Conservation (phyloP, 2,113 vertebrate species). For the Hemicordylus capensis region DNA sequence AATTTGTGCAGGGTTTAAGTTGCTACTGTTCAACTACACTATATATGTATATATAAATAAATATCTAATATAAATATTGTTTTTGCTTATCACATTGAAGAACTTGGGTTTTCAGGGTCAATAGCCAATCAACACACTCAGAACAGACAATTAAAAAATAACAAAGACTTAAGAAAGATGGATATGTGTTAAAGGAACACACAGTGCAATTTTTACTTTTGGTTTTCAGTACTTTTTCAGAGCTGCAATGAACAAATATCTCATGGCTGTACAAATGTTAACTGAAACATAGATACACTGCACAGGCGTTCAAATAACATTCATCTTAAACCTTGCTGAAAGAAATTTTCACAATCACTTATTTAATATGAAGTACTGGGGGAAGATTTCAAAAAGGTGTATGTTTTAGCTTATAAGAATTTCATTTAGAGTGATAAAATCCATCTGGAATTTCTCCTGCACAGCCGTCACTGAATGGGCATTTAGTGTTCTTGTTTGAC, state of each 20-base stretch:
- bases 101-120: conserved; percentile 77
- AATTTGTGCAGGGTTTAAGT: conserved; percentile 81
- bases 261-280: conserved; percentile 65
- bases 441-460: conserved; percentile 5
- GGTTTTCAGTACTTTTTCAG: conserved; percentile 63
- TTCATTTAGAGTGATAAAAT: conserved; percentile 44
- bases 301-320: conserved; percentile 69
- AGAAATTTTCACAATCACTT: conserved; percentile 78
- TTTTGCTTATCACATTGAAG: conserved; percentile 78
- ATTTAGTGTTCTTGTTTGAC: neutral
- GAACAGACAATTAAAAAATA: conserved; percentile 26
- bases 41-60: conserved; percentile 72
- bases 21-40: conserved; percentile 75
- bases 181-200: conserved; percentile 62
- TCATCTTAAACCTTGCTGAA: conserved; percentile 77
- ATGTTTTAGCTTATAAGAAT: conserved; percentile 77
- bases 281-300: conserved; percentile 65
- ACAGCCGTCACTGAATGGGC: neutral
- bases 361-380: conserved; percentile 80
- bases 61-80: conserved; percentile 72
- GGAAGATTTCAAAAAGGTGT: conserved; percentile 76
- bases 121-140: conserved; percentile 64
- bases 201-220: conserved; percentile 64
- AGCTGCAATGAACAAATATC: conserved; percentile 69
- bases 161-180: conserved; percentile 58